Evolutionary conservation across 1,140 invertebrate genomes (phyloP), one percentile per base, ranked within the genome.

Genomic region (Drosophila sturtevanti): DNA sequence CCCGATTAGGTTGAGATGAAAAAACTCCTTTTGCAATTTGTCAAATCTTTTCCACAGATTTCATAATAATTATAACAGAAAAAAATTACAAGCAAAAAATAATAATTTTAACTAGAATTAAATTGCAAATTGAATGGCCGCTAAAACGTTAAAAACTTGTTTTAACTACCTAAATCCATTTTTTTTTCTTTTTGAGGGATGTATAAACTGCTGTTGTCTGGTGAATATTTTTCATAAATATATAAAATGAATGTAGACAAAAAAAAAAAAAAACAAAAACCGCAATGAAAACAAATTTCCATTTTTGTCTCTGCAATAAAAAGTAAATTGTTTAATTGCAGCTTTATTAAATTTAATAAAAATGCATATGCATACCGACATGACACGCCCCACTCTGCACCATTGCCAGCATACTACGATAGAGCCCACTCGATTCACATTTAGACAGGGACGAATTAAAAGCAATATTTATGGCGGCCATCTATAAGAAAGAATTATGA

Each of bases 311-410:
- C 64, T 72, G 70, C 16, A 12, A 35, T 59, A 48, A 59, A 37
- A 35, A 37, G 71, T 77, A 74, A 77, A 77, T 77, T 77, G 74
- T 77, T 77, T 85, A 87, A 81, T 81, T 86, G 81, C 82, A 86
- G 77, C 75, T 86, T 86, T 87, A 87, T 86, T 69, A 86, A 86
- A 86, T 86, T 86, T 87, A 86, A 86, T 86, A 86, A 87, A 86
- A 77, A 77, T 76, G 75, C 66, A 76, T 69, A 63, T 76, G 66
- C 54, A 35, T 58, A 41, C 24, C 58, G 65, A 69, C 59, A 44
- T 61, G 63, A 68, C 74, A 75, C 81, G 74, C 73, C 81, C 73
- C 63, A n/a, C 63, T 14, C 16, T 11, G 22, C 4, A 14, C 21
- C 59, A 44, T 44, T 37, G 18, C 2, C 41, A n/a, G 4, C 41